A percentile compares a stretch with the other conserved stretches of the same genome.
phyloP scores from a whole-genome alignment of 1,140 invertebrate genomes.

The Coptotermes formosanus region DNA sequence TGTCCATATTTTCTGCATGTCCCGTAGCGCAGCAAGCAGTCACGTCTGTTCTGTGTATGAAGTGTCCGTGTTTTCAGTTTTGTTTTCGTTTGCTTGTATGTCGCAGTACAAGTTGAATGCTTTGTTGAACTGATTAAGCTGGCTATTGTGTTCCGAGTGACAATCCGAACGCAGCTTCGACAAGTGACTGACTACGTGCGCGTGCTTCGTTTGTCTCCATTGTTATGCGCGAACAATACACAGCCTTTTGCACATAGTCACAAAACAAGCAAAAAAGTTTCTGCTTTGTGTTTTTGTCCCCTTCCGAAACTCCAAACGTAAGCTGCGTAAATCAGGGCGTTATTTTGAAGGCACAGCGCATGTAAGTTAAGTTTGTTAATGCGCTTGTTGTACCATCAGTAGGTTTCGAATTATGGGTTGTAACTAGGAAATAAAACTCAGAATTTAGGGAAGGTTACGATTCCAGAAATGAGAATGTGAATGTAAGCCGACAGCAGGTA shows the following conservation, averaged over 20 bases:
- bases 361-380: no score
- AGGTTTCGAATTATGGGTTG: no score
- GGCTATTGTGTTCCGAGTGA: neutral
- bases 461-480: no score
- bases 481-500: no score
- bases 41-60: neutral
- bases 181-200: neutral
- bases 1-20: no score
- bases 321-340: neutral
- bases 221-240: neutral
- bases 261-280: slow-evolving; percentile 13
- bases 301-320: neutral
- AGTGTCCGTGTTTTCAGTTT: neutral
- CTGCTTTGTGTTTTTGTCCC: neutral
- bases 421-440: no score
- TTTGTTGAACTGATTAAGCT: slow-evolving; percentile 10
- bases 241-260: neutral
- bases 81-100: neutral
- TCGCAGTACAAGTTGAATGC: neutral
- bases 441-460: no score
- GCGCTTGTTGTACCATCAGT: no score
- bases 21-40: no score
- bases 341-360: neutral
- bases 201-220: slow-evolving; percentile 8
- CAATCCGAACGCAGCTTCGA: slow-evolving; percentile 4